Evolutionary conservation across 2,888 invertebrate genomes (phyloP).

Genomic region (Campoplex nolae): DNA sequence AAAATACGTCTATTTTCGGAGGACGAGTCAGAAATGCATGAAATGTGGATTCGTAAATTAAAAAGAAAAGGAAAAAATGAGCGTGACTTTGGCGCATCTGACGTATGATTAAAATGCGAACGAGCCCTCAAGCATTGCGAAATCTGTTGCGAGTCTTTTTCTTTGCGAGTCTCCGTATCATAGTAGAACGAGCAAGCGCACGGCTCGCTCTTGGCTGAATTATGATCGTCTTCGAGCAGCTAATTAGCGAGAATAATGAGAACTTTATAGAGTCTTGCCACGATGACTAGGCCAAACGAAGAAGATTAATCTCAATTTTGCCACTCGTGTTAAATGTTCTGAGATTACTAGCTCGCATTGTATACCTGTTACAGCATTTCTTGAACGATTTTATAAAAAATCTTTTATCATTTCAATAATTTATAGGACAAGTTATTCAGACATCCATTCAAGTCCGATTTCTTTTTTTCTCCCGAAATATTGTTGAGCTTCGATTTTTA

Average conservation of each 20-base stretch:
- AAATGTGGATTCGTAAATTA: neutral
- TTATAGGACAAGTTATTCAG: neutral
- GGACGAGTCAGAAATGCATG: conserved; percentile 3
- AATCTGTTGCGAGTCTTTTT: neutral
- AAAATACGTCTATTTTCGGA: neutral
- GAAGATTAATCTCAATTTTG: conserved; percentile 14
- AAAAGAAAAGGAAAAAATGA: neutral
- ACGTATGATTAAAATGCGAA: conserved; percentile 48
- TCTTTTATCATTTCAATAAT: neutral
- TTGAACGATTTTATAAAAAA: neutral
- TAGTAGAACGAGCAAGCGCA: conserved; percentile 33
- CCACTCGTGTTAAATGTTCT: conserved; percentile 3
- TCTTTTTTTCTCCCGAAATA: neutral
- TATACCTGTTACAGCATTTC: neutral
- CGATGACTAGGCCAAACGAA: conserved; percentile 17
- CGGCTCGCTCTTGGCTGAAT: conserved; percentile 26
- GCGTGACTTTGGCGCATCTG: conserved; percentile 34
- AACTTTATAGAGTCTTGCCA: conserved; percentile 22
- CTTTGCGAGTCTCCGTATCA: conserved; percentile 2
- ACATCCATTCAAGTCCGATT: neutral
- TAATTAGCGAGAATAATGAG: conserved; percentile 55
- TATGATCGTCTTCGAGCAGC: conserved; percentile 48
- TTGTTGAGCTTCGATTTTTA: neutral
- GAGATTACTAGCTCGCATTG: neutral
- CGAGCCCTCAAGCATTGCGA: conserved; percentile 38